Percentiles rank a stretch among this genome's conserved stretches.
phyloP scores from a whole-genome alignment of 1,140 invertebrate species.

The Diploscapter pachys region DNA sequence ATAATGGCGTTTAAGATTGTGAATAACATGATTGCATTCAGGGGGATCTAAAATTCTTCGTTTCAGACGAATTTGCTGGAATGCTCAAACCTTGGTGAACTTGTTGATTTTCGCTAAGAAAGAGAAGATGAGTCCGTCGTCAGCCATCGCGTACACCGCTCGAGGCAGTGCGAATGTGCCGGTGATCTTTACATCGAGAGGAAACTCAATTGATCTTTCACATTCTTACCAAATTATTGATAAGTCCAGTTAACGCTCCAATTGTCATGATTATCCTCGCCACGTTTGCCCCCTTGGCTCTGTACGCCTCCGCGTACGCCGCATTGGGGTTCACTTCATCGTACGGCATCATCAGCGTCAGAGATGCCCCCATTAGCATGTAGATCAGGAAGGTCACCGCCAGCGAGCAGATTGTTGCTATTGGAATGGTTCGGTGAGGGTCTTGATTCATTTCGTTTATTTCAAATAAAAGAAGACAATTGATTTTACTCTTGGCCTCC shows the following conservation, averaged over 20 bases:
- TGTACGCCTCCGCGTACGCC: conserved; percentile 79
- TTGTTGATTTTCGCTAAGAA: conserved; percentile 69
- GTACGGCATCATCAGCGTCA: conserved; percentile 79
- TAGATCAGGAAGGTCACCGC: conserved; percentile 74
- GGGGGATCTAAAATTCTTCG: conserved; percentile 72
- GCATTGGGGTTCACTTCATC: conserved; percentile 69
- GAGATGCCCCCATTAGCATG: conserved; percentile 73
- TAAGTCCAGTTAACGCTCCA: conserved; percentile 84
- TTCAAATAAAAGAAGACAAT: background rate
- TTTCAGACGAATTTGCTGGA: background rate
- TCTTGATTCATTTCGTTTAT: conserved; percentile 59
- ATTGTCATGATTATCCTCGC: conserved; percentile 81
- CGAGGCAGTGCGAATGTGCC: conserved; percentile 83
- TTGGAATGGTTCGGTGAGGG: conserved; percentile 73
- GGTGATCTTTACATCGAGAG: conserved; percentile 64
- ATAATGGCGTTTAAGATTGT: conserved; percentile 73
- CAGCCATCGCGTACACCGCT: conserved; percentile 83
- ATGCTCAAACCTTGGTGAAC: conserved; percentile 28
- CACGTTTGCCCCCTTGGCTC: conserved; percentile 68
- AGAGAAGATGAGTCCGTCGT: conserved; percentile 79
- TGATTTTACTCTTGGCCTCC: conserved; percentile 37
- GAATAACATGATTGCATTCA: conserved; percentile 76
- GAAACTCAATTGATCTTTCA: background rate
- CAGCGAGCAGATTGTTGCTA: conserved; percentile 77
- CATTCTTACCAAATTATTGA: conserved; percentile 65